Conservation (phyloP, 2,797 vertebrate species). For the Decapterus maruadsi region DNA sequence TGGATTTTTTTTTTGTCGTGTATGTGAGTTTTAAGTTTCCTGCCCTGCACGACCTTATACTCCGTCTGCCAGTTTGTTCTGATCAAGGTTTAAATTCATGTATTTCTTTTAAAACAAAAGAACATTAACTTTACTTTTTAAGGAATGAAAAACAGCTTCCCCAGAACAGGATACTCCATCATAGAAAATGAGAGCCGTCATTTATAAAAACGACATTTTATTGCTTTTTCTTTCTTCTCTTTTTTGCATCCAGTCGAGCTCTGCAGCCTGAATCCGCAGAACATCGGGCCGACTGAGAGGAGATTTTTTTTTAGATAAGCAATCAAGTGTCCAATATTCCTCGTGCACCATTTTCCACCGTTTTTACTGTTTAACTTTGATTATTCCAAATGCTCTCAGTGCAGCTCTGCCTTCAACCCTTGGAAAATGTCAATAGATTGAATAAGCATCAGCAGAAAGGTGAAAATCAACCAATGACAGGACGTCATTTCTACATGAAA, state of each 20-base stretch:
- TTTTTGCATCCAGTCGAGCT: not conserved
- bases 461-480: too few relatives aligned
- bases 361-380: too few relatives aligned
- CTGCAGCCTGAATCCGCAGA: not conserved
- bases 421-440: too few relatives aligned
- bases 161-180: conserved; percentile 18
- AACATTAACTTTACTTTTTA: not conserved
- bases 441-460: too few relatives aligned
- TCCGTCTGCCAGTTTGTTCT: not conserved
- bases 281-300: conserved; percentile 20
- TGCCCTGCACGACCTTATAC: too few relatives aligned
- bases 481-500: too few relatives aligned
- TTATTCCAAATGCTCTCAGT: too few relatives aligned
- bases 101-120: not conserved
- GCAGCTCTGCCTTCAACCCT: too few relatives aligned
- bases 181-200: not conserved
- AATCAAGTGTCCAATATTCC: too few relatives aligned
- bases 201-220: conserved; percentile 3
- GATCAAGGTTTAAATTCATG: not conserved
- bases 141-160: conserved; percentile 16
- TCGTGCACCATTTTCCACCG: too few relatives aligned
- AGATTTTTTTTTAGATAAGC: too few relatives aligned
- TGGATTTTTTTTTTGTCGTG: not conserved
- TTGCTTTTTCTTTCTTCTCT: conserved; percentile 27
- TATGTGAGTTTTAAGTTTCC: conserved; percentile 1